Percentiles rank a stretch among this genome's conserved stretches.
These are phyloP conservation scores for Peromyscus polionotus DNA, from an alignment of 2,113 vertebrate genomes.

Conservation along the genomic window DNA sequence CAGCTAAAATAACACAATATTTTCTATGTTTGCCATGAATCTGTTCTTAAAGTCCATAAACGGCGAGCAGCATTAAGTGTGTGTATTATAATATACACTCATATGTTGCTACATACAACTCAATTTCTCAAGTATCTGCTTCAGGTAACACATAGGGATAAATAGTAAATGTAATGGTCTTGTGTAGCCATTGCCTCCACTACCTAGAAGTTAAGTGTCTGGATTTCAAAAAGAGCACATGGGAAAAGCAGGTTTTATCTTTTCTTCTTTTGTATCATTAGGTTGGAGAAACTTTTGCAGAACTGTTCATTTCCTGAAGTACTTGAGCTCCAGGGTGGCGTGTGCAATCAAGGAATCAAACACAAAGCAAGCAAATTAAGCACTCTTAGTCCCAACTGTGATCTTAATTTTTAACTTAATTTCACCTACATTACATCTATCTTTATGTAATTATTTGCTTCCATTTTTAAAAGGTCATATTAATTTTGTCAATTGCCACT, in stretches of 20 bases:
- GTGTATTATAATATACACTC: not conserved
- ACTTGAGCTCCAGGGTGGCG: slow-evolving; percentile 41
- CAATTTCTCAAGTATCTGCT: not conserved
- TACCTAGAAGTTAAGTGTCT: not conserved
- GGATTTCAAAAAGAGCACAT: not conserved
- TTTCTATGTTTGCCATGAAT: not conserved
- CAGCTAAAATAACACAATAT: not conserved
- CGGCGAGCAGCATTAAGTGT: not conserved
- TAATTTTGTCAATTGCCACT: slow-evolving; percentile 74
- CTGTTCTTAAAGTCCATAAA: slow-evolving; percentile 32
- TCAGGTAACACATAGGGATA: not conserved
- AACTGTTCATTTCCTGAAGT: slow-evolving; percentile 11
- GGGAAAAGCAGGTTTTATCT: not conserved
- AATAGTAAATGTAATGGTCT: not conserved
- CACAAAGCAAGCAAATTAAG: slow-evolving; percentile 69
- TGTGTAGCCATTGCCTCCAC: not conserved
- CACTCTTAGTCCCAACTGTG: slow-evolving; percentile 34
- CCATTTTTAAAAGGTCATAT: slow-evolving; percentile 75
- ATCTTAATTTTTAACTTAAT: slow-evolving; percentile 69
- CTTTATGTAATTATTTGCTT: slow-evolving; percentile 51
- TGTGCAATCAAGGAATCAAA: slow-evolving; percentile 66
- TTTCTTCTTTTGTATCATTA: not conserved
- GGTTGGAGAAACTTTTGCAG: not conserved
- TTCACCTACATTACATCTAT: slow-evolving; percentile 64
- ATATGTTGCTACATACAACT: not conserved